A percentile compares a stretch with the other conserved stretches of the same genome.
These are phyloP conservation scores for Mactromeris polynyma DNA, from an alignment of 2,888 invertebrate genomes.

Conservation along the genomic window DNA sequence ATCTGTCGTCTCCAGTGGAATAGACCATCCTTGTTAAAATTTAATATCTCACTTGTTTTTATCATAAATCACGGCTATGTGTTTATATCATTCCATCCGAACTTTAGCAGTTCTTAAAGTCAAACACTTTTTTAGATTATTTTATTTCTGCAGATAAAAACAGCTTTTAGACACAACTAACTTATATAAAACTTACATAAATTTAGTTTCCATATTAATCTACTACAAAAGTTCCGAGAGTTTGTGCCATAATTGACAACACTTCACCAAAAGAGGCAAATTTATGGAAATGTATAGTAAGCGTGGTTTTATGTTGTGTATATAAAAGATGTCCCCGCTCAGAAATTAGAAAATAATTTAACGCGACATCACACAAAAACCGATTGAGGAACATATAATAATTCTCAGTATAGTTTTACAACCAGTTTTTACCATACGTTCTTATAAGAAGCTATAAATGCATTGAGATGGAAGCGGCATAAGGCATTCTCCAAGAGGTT, in stretches of 20 bases:
- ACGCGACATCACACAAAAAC: neutral
- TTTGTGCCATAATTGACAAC: neutral
- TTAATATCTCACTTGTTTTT: neutral
- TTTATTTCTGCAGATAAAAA: neutral
- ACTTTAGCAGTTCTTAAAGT: no score
- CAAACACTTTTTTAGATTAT: neutral
- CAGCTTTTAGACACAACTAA: neutral
- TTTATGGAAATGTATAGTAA: neutral
- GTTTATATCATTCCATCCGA: no score
- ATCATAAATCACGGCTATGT: neutral
- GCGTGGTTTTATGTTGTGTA: neutral
- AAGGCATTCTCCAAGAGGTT: neutral
- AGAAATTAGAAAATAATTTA: neutral
- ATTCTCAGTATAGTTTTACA: neutral
- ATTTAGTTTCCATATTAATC: neutral
- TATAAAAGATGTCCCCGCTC: neutral
- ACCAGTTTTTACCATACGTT: neutral
- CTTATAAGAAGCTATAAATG: neutral
- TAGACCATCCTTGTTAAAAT: slow-evolving; percentile 44
- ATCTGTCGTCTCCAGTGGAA: slow-evolving; percentile 42
- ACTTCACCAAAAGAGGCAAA: neutral
- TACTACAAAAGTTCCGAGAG: neutral
- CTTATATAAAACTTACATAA: neutral
- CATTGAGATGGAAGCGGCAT: neutral
- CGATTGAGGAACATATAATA: neutral